Conservation (phyloP, 2,113 vertebrate species). For the Merops nubicus region DNA sequence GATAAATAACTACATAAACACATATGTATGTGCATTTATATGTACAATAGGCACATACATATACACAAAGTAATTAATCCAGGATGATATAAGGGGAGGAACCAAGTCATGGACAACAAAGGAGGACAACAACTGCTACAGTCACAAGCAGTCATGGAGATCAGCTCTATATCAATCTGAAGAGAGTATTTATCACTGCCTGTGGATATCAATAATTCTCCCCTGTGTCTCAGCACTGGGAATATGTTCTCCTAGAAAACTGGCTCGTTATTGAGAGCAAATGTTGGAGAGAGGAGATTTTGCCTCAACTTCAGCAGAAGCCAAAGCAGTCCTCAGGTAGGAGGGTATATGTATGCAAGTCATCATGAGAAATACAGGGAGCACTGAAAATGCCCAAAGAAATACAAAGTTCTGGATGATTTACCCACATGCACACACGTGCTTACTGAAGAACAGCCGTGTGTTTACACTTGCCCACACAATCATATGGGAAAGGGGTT, state of each 20-base stretch:
- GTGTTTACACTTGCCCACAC: not conserved
- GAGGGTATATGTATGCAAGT: not conserved
- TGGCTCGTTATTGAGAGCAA: not conserved
- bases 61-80: not conserved
- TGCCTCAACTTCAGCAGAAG: not conserved
- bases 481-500: not conserved
- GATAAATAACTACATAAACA: not conserved
- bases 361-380: not conserved
- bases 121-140: not conserved
- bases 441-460: not conserved
- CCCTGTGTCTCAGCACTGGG: accelerated
- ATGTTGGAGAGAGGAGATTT: not conserved
- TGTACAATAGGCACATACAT: accelerated
- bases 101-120: not conserved
- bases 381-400: not conserved
- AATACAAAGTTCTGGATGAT: not conserved
- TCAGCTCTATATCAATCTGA: accelerated
- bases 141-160: not conserved
- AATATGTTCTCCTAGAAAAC: not conserved
- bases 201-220: not conserved
- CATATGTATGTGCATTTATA: not conserved
- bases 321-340: not conserved
- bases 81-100: not conserved
- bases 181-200: not conserved
- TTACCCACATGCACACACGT: accelerated